Conservation (phyloP, 53 echinoderm and acorn worm genomes). For the Henricia sp. region DNA sequence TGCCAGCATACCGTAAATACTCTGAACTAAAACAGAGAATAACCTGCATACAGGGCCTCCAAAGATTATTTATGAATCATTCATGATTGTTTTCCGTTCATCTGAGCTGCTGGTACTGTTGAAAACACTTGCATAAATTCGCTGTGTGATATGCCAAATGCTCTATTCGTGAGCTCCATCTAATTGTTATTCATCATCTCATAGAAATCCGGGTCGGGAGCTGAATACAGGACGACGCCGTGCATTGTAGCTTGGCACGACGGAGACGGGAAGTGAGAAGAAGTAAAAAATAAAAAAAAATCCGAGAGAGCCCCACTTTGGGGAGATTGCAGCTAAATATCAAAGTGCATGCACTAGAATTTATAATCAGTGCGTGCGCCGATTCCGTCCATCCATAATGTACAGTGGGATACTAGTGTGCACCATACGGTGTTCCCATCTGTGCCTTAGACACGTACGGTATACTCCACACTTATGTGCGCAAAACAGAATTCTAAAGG, state of each 20-base stretch:
- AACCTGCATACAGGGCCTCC: background rate
- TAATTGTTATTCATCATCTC: constrained; percentile 43
- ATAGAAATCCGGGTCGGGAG: constrained; percentile 23
- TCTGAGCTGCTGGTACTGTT: constrained; percentile 1
- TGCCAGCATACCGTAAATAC: background rate
- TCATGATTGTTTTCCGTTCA: background rate
- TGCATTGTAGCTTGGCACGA: background rate
- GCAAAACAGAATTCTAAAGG: background rate
- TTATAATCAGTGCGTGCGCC: constrained; percentile 41
- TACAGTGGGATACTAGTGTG: background rate
- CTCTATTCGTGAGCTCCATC: constrained; percentile 8
- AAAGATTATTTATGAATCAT: constrained; percentile 7
- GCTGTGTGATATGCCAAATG: background rate
- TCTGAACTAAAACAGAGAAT: background rate
- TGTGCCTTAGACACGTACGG: background rate
- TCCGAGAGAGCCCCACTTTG: constrained; percentile 29
- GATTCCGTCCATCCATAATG: too few species aligned
- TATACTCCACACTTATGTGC: background rate
- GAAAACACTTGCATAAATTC: constrained; percentile 4
- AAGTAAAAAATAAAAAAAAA: constrained; percentile 16
- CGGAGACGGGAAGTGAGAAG: background rate
- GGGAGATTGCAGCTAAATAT: constrained; percentile 34
- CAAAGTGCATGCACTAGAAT: constrained; percentile 57
- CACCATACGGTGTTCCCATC: constrained; percentile 33
- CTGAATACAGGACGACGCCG: background rate